Conservation (phyloP, 2,797 vertebrate species). For the Poeciliopsis turneri region DNA sequence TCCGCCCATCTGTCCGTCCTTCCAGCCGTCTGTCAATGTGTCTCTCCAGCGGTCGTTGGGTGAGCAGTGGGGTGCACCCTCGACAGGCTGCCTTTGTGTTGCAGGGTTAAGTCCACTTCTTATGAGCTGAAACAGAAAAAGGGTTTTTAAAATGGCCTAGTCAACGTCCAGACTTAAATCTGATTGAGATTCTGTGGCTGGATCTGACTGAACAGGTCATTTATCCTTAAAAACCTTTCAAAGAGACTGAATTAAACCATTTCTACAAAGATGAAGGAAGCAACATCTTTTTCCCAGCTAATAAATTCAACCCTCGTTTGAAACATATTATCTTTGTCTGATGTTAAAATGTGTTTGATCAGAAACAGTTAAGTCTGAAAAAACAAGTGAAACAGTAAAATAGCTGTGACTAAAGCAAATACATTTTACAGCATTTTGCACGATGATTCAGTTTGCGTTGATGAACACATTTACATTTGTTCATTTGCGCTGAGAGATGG, state of each 20-base stretch:
- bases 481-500: slow-evolving; percentile 12
- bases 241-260: background rate
- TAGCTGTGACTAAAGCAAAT: background rate
- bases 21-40: background rate
- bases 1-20: background rate
- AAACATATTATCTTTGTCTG: background rate
- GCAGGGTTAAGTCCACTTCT: background rate
- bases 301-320: background rate
- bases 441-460: background rate
- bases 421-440: background rate
- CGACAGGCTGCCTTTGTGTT: background rate
- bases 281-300: background rate
- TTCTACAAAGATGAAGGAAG: background rate
- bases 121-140: background rate
- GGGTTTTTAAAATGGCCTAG: background rate
- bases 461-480: slow-evolving; percentile 3
- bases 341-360: background rate
- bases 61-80: background rate
- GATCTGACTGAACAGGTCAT: background rate
- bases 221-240: background rate
- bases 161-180: background rate
- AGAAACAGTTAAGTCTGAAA: background rate
- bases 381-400: background rate
- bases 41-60: background rate
- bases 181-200: background rate